Evolutionary conservation across 2,113 vertebrate genomes (phyloP).

Genomic region (Nerophis lumbriciformis): DNA sequence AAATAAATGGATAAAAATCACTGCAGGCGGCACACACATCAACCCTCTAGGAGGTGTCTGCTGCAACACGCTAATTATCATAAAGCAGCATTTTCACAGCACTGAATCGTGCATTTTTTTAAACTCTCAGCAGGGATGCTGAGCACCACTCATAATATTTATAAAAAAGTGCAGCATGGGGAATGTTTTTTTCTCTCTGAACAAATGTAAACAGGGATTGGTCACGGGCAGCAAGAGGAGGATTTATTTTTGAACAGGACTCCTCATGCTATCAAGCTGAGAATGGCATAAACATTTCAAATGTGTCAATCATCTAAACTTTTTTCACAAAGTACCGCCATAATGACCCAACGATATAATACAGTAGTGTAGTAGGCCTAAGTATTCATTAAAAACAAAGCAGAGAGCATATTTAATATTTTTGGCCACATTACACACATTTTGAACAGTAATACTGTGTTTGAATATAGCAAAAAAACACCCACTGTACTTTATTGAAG

Average conservation of each 20-base stretch:
- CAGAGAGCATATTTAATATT: too few species aligned
- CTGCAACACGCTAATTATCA: constrained; percentile 19
- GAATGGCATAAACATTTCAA: background rate
- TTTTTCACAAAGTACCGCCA: background rate
- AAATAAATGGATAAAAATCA: background rate
- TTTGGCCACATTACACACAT: too few species aligned
- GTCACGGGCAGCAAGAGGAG: constrained; percentile 11
- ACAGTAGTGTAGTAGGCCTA: too few species aligned
- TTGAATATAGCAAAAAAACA: too few species aligned
- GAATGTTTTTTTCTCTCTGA: constrained; percentile 1
- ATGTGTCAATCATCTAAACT: background rate
- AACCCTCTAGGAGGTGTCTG: background rate
- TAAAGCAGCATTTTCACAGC: constrained; percentile 20
- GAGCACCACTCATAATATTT: background rate
- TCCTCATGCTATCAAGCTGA: too few species aligned
- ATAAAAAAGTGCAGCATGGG: constrained; percentile 5
- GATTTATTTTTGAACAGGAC: too few species aligned
- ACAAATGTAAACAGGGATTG: constrained; percentile 18
- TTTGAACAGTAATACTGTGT: too few species aligned
- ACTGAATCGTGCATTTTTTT: background rate
- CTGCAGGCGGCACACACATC: background rate
- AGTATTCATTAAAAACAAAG: too few species aligned
- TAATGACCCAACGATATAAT: too few species aligned
- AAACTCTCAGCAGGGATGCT: constrained; percentile 7
- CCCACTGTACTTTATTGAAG: too few species aligned